Evolutionary conservation across 2,888 invertebrate genomes (phyloP).

Genomic region (Unio pictorum): DNA sequence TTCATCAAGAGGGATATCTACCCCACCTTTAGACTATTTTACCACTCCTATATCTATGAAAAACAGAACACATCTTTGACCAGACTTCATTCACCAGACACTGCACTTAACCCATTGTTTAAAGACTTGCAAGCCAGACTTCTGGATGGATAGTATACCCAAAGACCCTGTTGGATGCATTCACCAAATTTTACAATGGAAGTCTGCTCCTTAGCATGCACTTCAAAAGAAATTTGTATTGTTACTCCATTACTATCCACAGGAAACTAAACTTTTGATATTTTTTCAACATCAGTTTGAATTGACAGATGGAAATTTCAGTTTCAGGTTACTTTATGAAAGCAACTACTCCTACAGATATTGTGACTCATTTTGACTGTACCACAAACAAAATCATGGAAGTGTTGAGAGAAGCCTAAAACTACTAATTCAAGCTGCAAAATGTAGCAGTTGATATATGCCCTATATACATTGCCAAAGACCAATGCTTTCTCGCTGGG

Average conservation of each 20-base stretch:
- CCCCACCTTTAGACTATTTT: too few relatives aligned
- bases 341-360: slow-evolving; percentile 24
- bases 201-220: slow-evolving; percentile 28
- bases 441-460: slow-evolving; percentile 12
- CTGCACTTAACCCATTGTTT: slow-evolving; percentile 28
- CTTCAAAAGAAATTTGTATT: slow-evolving; percentile 31
- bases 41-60: too few relatives aligned
- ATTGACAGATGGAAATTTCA: slow-evolving; percentile 35
- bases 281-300: slow-evolving; percentile 42
- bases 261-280: slow-evolving; percentile 34
- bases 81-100: too few relatives aligned
- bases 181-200: slow-evolving; percentile 13
- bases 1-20: too few relatives aligned
- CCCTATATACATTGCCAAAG: slow-evolving; percentile 12
- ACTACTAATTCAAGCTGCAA: slow-evolving; percentile 23
- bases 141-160: slow-evolving; percentile 26
- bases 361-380: slow-evolving; percentile 41
- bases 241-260: slow-evolving; percentile 26
- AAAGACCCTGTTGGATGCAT: slow-evolving; percentile 29
- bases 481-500: slow-evolving; percentile 38
- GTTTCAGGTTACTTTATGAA: slow-evolving; percentile 34
- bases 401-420: slow-evolving; percentile 36
- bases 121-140: slow-evolving; percentile 31
- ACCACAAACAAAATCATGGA: slow-evolving; percentile 42
- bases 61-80: too few relatives aligned